Evolutionary conservation across 2,797 vertebrate genomes (phyloP), one percentile per base, ranked within the genome.

Genomic region (Hoplostethus mediterraneus): DNA sequence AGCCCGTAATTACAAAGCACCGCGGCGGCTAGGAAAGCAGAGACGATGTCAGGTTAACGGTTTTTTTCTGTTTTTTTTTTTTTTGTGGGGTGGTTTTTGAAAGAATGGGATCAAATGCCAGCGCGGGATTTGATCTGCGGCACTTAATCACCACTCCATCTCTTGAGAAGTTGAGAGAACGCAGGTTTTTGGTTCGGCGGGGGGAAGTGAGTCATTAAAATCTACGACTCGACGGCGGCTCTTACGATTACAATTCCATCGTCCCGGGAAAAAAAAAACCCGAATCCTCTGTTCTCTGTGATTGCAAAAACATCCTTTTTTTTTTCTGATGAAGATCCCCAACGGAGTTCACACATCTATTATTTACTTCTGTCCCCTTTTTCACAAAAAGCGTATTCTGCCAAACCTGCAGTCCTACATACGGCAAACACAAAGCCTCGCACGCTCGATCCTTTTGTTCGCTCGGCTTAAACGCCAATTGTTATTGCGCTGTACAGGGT

Each of bases 161-260:
- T n/a, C 11, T 3, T 55, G 61, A 47, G 57, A 54, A 3, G 64
- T 36, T 1, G 49, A 40, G 55, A 64, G 45, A 58, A 68, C 47
- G 36, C 25, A 11, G 73, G 42, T 67, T 65, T 65, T 0, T 3
- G 59, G 53, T 58, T 11, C 21, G 21, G 21, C n/a, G n/a, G n/a
- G n/a, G 38, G 25, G 70, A 80, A 79, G 78, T 30, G 53, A 82
- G 47, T 82, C 83, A 81, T 90, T 89, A 74, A 87, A 90, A 77
- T 53, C 73, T 25, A 28, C 13, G 67, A 40, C 28, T 82, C 73
- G 0, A 73, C 5, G 38, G 63, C 54, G 3, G 52, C 86, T 88
- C 61, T 56, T 21, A 3, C 75, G 76, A 90, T 85, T 83, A 82
- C 14, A 73, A 80, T 33, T 65, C 77, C 65, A 75, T 84, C 78